A percentile compares a stretch with the other conserved stretches of the same genome.
These are phyloP conservation scores for Pao palembangensis DNA, from an alignment of 2,113 vertebrate species.

Conservation along the genomic window DNA sequence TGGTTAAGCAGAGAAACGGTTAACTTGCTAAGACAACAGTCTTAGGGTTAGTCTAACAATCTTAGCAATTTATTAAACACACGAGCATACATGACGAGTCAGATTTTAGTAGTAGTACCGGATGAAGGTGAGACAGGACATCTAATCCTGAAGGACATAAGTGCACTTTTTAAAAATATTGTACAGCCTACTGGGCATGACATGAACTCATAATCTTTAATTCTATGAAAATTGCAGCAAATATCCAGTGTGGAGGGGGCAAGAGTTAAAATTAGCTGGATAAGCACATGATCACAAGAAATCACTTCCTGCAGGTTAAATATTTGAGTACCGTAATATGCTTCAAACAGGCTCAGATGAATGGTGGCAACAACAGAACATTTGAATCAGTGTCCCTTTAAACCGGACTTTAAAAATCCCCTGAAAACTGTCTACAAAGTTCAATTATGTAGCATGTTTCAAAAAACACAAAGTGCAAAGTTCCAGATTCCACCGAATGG, in stretches of 20 bases:
- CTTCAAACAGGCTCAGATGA: too few relatives aligned
- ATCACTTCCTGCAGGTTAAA: neutral
- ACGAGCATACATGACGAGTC: conserved; percentile 32
- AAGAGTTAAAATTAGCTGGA: neutral
- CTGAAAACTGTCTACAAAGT: neutral
- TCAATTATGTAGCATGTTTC: neutral
- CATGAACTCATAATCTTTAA: neutral
- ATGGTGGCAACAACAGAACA: neutral
- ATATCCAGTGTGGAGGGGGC: too few relatives aligned
- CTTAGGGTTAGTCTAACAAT: too few relatives aligned
- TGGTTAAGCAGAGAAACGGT: neutral
- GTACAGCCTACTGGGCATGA: conserved; percentile 20
- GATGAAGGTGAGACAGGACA: conserved; percentile 18
- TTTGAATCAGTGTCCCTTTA: neutral
- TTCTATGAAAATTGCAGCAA: too few relatives aligned
- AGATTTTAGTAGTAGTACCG: neutral
- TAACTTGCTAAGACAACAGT: too few relatives aligned
- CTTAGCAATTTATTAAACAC: conserved; percentile 39
- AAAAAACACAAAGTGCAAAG: conserved; percentile 3
- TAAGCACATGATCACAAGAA: neutral
- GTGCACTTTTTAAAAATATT: conserved; percentile 65
- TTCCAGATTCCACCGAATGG: neutral
- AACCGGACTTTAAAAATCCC: neutral
- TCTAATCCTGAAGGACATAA: conserved; percentile 42
- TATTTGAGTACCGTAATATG: too few relatives aligned